Conservation (phyloP, 2,888 invertebrate genomes). For the Dromius quadrimaculatus region DNA sequence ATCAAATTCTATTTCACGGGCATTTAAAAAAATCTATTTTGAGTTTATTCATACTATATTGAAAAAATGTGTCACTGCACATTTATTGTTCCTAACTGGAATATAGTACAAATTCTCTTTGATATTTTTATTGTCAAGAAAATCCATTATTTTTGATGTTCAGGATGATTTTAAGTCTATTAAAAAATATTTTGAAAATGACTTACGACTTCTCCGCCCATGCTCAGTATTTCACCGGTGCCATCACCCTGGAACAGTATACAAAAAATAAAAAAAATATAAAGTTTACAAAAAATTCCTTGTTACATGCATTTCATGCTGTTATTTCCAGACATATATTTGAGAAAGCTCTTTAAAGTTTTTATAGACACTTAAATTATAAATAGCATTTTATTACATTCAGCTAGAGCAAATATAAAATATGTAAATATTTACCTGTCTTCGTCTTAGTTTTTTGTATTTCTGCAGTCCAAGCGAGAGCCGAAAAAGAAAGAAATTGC, state of each 20-base stretch:
- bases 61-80: too few relatives aligned
- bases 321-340: slow-evolving; percentile 16
- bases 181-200: slow-evolving; percentile 22
- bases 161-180: too few relatives aligned
- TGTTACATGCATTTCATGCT: slow-evolving; percentile 2
- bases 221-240: slow-evolving; percentile 77
- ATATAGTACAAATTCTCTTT: slow-evolving; percentile 20
- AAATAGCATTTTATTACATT: slow-evolving; percentile 14
- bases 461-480: slow-evolving; percentile 71
- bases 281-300: slow-evolving; percentile 29
- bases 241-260: slow-evolving; percentile 81
- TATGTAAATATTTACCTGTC: slow-evolving; percentile 73
- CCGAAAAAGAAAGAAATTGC: slow-evolving; percentile 58
- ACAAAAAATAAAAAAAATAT: slow-evolving; percentile 60
- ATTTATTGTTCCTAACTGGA: too few relatives aligned
- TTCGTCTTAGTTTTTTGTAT: slow-evolving; percentile 85
- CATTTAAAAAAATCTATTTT: too few relatives aligned
- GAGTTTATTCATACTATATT: too few relatives aligned
- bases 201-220: slow-evolving; percentile 80
- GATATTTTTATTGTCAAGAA: too few relatives aligned
- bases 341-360: slow-evolving; percentile 11
- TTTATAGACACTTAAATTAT: slow-evolving; percentile 11
- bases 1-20: too few relatives aligned
- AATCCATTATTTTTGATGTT: too few relatives aligned
- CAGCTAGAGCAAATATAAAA: slow-evolving; percentile 55